Evolutionary conservation across 1,140 invertebrate species (phyloP).

Genomic region (Anagrus nilaparvatae): DNA sequence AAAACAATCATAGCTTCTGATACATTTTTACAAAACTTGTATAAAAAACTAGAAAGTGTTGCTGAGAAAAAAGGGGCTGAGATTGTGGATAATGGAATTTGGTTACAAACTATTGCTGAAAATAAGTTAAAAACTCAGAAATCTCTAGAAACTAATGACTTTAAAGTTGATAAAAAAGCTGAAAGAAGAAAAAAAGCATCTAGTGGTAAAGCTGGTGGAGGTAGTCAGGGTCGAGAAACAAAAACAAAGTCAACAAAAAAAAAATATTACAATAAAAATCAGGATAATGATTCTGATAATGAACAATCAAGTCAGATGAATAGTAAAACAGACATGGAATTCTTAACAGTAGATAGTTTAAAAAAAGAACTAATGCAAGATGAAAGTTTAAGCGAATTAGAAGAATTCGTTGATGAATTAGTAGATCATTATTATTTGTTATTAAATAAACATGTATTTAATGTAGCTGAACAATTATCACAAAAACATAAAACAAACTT

Average conservation of each 20-base stretch:
- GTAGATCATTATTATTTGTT: slow-evolving; percentile 50
- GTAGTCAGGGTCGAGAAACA: slow-evolving; percentile 86
- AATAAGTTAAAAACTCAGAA: slow-evolving; percentile 37
- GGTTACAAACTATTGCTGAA: slow-evolving; percentile 32
- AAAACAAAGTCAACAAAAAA: slow-evolving; percentile 92
- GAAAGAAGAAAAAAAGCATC: slow-evolving; percentile 80
- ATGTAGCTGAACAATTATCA: slow-evolving; percentile 53
- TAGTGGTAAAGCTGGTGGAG: slow-evolving; percentile 78
- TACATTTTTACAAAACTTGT: slow-evolving; percentile 58
- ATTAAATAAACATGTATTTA: slow-evolving; percentile 45
- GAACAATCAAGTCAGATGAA: slow-evolving; percentile 26
- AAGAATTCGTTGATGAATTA: slow-evolving; percentile 50
- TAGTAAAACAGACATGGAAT: slow-evolving; percentile 44
- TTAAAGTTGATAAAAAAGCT: slow-evolving; percentile 69
- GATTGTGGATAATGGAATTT: slow-evolving; percentile 56
- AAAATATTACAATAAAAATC: slow-evolving; percentile 43
- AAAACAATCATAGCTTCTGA: slow-evolving; percentile 34
- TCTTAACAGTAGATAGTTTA: slow-evolving; percentile 61
- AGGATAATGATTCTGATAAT: slow-evolving; percentile 54
- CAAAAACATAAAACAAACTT: slow-evolving; percentile 34
- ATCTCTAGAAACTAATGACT: slow-evolving; percentile 36
- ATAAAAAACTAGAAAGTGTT: slow-evolving; percentile 55
- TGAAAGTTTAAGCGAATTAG: slow-evolving; percentile 54
- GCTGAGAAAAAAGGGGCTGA: slow-evolving; percentile 64
- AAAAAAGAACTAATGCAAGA: slow-evolving; percentile 51